These are phyloP conservation scores for Zaprionus davidi DNA, from an alignment of 1,140 invertebrate species.

Conservation along the genomic window DNA sequence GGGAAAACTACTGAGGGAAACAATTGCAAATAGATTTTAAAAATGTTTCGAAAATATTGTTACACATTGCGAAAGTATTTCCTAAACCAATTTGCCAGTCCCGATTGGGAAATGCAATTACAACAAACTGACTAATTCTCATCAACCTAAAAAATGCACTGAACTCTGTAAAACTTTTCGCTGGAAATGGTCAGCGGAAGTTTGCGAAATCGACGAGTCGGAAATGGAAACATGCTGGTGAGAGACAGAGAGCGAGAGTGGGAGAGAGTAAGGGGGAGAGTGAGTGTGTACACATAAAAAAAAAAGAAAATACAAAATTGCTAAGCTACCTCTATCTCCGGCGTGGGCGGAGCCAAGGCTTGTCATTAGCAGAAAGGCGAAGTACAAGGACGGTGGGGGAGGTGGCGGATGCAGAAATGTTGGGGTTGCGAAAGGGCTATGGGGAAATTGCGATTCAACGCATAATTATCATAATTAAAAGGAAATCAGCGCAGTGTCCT, in stretches of 20 bases:
- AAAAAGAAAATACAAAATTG: not conserved
- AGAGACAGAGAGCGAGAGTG: not conserved
- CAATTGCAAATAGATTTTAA: no score
- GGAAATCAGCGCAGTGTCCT: slow-evolving; percentile 57
- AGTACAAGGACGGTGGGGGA: not conserved
- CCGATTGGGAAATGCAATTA: not conserved
- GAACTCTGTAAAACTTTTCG: not conserved
- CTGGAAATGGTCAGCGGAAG: not conserved
- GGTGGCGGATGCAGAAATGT: not conserved
- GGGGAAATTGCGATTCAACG: slow-evolving; percentile 48
- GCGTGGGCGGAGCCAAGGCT: slow-evolving; percentile 2
- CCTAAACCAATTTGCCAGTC: not conserved
- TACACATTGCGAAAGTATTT: not conserved
- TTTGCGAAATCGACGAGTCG: slow-evolving; percentile 1
- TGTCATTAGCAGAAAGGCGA: slow-evolving; percentile 17
- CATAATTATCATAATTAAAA: slow-evolving; percentile 76
- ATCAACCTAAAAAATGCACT: not conserved
- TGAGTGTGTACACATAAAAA: not conserved
- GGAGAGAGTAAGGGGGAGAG: not conserved
- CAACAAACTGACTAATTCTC: not conserved
- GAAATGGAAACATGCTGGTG: not conserved
- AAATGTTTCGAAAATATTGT: not conserved
- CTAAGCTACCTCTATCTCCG: slow-evolving; percentile 4
- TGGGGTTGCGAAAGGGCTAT: not conserved
- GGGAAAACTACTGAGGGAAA: no score